Evolutionary conservation across 2,113 vertebrate genomes (phyloP).

Genomic region (Takifugu bimaculatus): DNA sequence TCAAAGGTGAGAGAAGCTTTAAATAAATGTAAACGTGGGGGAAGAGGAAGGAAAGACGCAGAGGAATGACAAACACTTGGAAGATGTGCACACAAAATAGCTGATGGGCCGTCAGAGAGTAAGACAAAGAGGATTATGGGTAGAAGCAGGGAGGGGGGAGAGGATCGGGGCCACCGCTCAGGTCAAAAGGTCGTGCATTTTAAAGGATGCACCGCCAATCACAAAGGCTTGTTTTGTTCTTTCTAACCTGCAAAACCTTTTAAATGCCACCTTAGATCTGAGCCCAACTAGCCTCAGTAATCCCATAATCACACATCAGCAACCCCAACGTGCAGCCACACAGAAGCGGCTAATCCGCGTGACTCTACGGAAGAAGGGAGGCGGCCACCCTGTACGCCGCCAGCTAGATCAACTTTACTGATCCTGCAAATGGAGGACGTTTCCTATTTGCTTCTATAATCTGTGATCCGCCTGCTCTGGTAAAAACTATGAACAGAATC

Average conservation of each 20-base stretch:
- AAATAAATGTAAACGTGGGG: not conserved
- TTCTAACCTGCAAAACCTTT: conserved; percentile 17
- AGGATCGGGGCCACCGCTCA: not conserved
- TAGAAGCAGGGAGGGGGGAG: not conserved
- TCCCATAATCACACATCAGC: conserved; percentile 39
- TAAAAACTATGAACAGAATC: too few species aligned
- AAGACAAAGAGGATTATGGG: not conserved
- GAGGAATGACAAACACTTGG: not conserved
- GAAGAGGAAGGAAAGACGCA: too few species aligned
- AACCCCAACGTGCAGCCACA: conserved; percentile 48
- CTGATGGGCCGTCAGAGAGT: not conserved
- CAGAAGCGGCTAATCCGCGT: conserved; percentile 40
- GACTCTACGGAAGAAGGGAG: conserved; percentile 33
- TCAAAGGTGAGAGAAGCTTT: too few species aligned
- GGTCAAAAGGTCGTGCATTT: not conserved
- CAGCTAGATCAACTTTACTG: conserved; percentile 51
- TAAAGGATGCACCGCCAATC: not conserved
- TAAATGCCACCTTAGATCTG: conserved; percentile 35
- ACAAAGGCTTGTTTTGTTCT: conserved; percentile 1
- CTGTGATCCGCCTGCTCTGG: too few species aligned
- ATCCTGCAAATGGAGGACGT: conserved; percentile 20
- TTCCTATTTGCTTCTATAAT: too few species aligned
- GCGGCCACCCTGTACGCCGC: conserved; percentile 30
- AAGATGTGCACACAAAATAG: not conserved
- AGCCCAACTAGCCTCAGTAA: conserved; percentile 37